These are phyloP conservation scores for Hypsibius dujardini DNA, from an alignment of 1,140 invertebrate species.

Conservation along the genomic window DNA sequence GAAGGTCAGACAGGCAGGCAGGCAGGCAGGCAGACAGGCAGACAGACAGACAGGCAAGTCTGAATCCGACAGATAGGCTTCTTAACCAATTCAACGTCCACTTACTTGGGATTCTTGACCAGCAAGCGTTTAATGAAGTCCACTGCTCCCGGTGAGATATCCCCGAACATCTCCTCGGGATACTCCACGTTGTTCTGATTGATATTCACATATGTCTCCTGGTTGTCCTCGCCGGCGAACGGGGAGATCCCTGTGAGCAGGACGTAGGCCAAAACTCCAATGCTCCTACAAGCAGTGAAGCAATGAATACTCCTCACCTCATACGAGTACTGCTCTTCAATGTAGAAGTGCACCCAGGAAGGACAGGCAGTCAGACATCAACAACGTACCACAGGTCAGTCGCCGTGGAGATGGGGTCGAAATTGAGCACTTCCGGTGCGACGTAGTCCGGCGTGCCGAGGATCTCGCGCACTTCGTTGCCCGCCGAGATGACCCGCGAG, in stretches of 20 bases:
- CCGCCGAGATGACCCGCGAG: constrained; percentile 65
- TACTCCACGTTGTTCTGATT: constrained; percentile 73
- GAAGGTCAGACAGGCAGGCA: too few relatives aligned
- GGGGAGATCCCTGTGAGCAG: constrained; percentile 71
- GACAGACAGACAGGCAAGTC: too few relatives aligned
- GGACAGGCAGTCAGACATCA: too few relatives aligned
- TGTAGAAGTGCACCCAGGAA: too few relatives aligned
- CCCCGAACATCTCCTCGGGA: constrained; percentile 66
- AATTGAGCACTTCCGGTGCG: constrained; percentile 76
- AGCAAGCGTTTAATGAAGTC: constrained; percentile 70
- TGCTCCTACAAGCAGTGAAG: constrained; percentile 49
- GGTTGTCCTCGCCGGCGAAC: constrained; percentile 79
- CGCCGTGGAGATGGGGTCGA: constrained; percentile 71
- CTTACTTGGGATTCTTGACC: constrained; percentile 58
- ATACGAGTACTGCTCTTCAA: too few relatives aligned
- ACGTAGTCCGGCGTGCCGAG: constrained; percentile 83
- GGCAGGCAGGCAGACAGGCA: too few relatives aligned
- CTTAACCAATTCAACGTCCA: background rate
- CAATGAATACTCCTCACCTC: too few relatives aligned
- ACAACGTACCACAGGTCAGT: constrained; percentile 72
- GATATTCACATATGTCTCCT: constrained; percentile 56
- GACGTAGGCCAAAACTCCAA: constrained; percentile 79
- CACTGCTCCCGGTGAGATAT: constrained; percentile 58
- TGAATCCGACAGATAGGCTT: too few relatives aligned
- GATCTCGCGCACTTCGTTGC: constrained; percentile 75